Evolutionary conservation across 2,113 vertebrate species (phyloP).

Genomic region (cattle (Bos taurus)): DNA sequence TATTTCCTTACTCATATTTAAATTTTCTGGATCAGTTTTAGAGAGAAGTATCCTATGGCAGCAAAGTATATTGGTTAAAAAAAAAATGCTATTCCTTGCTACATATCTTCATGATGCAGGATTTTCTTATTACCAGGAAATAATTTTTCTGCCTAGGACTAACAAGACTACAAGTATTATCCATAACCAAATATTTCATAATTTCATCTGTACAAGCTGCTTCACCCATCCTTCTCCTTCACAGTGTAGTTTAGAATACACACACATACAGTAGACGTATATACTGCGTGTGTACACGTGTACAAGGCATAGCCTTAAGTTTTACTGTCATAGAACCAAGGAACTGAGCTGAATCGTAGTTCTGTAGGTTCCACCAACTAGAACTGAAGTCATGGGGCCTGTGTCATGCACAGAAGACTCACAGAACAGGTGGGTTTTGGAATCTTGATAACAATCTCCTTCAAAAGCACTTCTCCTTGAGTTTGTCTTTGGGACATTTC

Average conservation of each 20-base stretch:
- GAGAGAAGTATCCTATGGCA: neutral
- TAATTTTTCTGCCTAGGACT: neutral
- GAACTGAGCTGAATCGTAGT: neutral
- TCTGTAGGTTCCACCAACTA: neutral
- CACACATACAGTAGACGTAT: neutral
- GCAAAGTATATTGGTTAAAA: neutral
- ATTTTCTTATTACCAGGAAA: neutral
- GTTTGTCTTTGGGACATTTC: neutral
- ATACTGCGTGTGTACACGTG: accelerated
- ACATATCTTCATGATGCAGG: neutral
- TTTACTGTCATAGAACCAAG: neutral
- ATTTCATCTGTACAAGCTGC: neutral
- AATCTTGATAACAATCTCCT: neutral
- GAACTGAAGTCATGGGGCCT: neutral
- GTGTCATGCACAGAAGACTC: neutral
- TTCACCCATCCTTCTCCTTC: neutral
- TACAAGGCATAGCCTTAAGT: neutral
- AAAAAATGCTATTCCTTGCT: neutral
- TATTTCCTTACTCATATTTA: neutral
- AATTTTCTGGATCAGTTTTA: neutral
- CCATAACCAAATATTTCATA: neutral
- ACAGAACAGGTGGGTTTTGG: neutral
- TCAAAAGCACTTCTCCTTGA: neutral
- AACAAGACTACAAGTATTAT: neutral
- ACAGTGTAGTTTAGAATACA: neutral